phyloP scores from a whole-genome alignment of 2,888 invertebrate genomes.

The Poecilobothrus nobilitatus region DNA sequence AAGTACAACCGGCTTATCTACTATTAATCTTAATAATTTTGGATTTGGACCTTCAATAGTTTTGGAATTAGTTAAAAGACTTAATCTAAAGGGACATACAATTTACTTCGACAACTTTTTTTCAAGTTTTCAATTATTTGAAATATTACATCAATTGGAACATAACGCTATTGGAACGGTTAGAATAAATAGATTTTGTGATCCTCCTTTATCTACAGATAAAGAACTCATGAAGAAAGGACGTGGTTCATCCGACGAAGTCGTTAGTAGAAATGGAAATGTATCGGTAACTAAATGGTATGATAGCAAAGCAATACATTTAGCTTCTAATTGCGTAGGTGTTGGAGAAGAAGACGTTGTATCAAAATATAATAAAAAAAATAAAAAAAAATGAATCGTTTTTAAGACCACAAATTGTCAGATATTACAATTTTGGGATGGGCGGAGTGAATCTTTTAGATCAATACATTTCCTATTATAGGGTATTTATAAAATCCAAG shows the following conservation, averaged over 20 bases:
- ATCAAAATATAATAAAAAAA: too few relatives aligned
- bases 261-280: too few relatives aligned
- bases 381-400: background rate
- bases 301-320: background rate
- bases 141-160: background rate
- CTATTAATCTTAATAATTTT: background rate
- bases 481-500: too few relatives aligned
- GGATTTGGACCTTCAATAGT: conserved; percentile 4
- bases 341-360: background rate
- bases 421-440: too few relatives aligned
- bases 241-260: background rate
- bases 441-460: too few relatives aligned
- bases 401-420: too few relatives aligned
- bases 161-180: background rate
- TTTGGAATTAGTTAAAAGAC: too few relatives aligned
- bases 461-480: too few relatives aligned
- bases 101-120: too few relatives aligned
- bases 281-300: background rate
- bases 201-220: background rate
- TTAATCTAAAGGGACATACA: too few relatives aligned
- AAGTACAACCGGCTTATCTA: background rate
- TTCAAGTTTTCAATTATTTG: background rate
- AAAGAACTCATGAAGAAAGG: background rate
- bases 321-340: background rate
- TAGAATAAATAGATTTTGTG: background rate